Conservation (phyloP, 2,888 invertebrate species). For the Sympetrum striolatum region DNA sequence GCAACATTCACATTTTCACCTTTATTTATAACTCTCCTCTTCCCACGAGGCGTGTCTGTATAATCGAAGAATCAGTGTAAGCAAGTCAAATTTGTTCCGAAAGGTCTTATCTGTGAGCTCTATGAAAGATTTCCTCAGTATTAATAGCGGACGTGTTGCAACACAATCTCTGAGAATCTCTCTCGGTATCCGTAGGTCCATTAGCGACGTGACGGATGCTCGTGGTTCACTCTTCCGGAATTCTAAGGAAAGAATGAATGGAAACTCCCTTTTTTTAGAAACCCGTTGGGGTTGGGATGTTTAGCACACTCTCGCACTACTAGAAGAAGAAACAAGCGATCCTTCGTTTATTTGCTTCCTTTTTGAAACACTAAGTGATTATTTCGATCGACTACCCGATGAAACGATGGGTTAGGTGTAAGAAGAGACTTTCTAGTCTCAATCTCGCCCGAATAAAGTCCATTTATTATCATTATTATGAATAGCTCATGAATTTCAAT, state of each 20-base stretch:
- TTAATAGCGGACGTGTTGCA: not conserved
- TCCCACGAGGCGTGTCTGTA: not conserved
- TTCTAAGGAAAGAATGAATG: not conserved
- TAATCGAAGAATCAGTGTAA: not conserved
- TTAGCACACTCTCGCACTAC: not conserved
- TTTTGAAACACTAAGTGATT: too few species aligned
- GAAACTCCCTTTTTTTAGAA: not conserved
- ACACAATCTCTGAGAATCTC: not conserved
- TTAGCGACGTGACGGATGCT: conserved; percentile 25
- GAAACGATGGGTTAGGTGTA: too few species aligned
- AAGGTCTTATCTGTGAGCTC: not conserved
- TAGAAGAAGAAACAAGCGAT: not conserved
- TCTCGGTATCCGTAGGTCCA: not conserved
- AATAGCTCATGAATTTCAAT: too few species aligned
- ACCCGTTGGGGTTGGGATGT: not conserved
- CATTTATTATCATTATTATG: too few species aligned
- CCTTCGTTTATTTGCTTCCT: too few species aligned
- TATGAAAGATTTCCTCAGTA: conserved; percentile 14
- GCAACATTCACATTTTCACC: not conserved
- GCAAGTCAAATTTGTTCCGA: not conserved
- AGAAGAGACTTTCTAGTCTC: too few species aligned
- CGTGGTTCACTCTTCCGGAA: not conserved
- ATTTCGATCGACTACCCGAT: too few species aligned
- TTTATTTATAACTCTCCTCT: not conserved
- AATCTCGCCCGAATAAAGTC: too few species aligned